Conservation (phyloP, 2,888 invertebrate genomes). For the Cataglyphis albicans region DNA sequence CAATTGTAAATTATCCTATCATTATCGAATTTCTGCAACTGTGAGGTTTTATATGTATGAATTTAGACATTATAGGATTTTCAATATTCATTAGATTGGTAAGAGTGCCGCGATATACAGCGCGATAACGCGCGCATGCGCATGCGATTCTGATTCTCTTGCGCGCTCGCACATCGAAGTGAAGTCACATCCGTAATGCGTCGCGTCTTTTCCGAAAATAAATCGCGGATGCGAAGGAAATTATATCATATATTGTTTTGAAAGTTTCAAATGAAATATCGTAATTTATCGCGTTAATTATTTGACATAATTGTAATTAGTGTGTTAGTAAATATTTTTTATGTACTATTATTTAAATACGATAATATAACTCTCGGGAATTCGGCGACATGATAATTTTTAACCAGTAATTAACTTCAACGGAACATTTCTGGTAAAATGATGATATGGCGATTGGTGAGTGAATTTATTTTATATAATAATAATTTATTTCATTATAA, state of each 20-base stretch:
- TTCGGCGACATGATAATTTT: background rate
- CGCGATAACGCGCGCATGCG: background rate
- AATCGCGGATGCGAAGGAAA: background rate
- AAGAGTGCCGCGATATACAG: background rate
- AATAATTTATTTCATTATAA: background rate
- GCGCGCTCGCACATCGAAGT: background rate
- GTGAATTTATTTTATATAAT: slow-evolving; percentile 5
- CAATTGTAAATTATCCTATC: background rate
- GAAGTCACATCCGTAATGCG: background rate
- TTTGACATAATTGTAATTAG: background rate
- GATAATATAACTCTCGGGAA: background rate
- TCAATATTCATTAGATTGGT: background rate
- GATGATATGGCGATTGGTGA: background rate
- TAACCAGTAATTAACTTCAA: background rate
- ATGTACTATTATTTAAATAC: background rate
- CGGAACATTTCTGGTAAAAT: background rate
- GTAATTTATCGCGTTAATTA: background rate
- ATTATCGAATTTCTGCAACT: background rate
- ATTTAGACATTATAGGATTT: background rate
- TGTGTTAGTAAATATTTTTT: background rate
- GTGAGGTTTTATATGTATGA: background rate
- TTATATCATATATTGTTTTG: background rate
- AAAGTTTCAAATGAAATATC: background rate
- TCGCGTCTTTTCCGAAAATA: background rate
- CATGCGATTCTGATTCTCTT: background rate